Evolutionary conservation across 2,797 vertebrate species (phyloP), one percentile per base, ranked within the genome.

Genomic region (Oreochromis mossambicus): DNA sequence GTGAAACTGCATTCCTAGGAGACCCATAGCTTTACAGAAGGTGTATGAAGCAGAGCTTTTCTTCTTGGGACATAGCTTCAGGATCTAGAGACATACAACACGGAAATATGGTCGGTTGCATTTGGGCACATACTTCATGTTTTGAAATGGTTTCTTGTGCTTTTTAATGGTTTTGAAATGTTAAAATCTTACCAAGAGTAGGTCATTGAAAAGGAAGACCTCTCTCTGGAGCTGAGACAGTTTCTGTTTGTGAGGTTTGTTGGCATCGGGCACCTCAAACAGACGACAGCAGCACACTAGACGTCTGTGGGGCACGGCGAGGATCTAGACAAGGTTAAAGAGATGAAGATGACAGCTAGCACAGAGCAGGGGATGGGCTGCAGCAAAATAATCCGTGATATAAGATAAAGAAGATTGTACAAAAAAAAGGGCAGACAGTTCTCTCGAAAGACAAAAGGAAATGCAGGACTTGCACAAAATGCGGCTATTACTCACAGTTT

Each of bases 21-120:
- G 97, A 51, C 98, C 97, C 5, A 99, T 97, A 0, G 98, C 97
- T 95, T 98, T 99, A 95, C 98, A 99, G 96, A 99, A 99, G 2
- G 97, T 99, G 90, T 99, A 99, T 0, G 98, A 98, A 17, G 98
- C 98, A 2, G 98, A 97, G 78, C 97, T 99, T 95, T 99, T 99
- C 97, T 99, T 99, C 95, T 99, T 99, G 2, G 98, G 98, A 91
- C 98, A 99, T 88, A 99, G 94, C 95, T 99, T 99, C 88, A 99
- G 96, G 84, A 99, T 99, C 99, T 99, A 48, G 15, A 79, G 86
- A 81, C 82, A 92, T 82, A 86, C 9, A 68, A 79, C 56, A 87
- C 10, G 78, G 56, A 87, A 41, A 41, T 43, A 58, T 24, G 9
- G 26, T 79, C 6, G 17, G 19, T 38, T 70, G n/a, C 26, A 68